Base-by-base conservation (phyloP, 2,888 invertebrate species). In the Dioctria rufipes region DNA sequence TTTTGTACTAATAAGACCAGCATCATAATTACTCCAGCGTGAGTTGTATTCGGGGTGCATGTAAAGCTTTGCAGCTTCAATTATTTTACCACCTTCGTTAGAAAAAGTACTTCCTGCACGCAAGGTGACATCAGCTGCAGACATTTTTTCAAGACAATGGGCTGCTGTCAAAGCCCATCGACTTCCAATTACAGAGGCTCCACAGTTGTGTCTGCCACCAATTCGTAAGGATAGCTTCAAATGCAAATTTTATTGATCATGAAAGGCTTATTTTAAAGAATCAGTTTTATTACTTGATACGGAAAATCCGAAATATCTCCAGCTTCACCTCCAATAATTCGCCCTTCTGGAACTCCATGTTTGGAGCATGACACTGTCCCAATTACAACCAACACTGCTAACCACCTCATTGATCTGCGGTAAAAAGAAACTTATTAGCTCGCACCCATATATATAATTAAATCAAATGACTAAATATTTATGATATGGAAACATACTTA, bases 131-230 rank as follows among this genome's bases (percentile, higher is more conserved):
- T 79, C 69, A 43, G 51, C 37, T 13, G 75, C 73, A 40, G 39
- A 8, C 4, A 67, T 11, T 73, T 81, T 81, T 43, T 80, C 77
- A 4, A 83, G 67, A 65, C 83, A 83, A 80, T 83, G 83, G 4
- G 83, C 83, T 2, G 83, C 83, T n/a, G 83, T 83, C 61, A 83
- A 40, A 43, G 82, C 82, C 81, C 80, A 82, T 11, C 79, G 42
- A 25, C 65, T 37, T 0, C 54, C 81, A 78, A 83, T 82, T 43
- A 82, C 78, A 0, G 82, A 82, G 9, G 83, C 83, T 39, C 83
- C 83, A 58, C 83, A 83, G 43, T 71, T 77, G 67, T 83, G 83
- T 6, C 82, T 80, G 37, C 83, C 83, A n/a, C 63, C 81, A 25
- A 82, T 60, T 66, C 81, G 63, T 43, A 83, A 54, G 2, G 83